A percentile compares a stretch with the other conserved stretches of the same genome.
Conservation (phyloP, 1,140 invertebrate genomes). For the Laupala kohalensis region DNA sequence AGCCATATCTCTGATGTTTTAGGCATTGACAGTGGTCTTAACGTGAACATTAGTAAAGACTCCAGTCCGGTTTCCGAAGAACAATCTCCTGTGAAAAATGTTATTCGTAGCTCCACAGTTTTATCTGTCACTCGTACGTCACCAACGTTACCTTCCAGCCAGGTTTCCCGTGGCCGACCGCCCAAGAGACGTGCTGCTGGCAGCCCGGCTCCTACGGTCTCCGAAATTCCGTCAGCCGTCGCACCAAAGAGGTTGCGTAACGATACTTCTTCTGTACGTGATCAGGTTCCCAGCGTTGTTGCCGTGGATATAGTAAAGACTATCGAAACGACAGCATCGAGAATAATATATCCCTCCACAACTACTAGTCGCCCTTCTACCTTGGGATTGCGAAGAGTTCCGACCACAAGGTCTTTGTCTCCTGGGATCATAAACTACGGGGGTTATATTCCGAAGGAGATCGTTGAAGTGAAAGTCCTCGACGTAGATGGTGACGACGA, state of each 20-base stretch:
- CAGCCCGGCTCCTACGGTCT: no score
- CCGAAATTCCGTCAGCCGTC: no score
- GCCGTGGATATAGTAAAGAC: neutral
- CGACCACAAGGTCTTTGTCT: neutral
- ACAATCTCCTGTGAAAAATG: neutral
- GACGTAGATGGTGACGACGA: neutral
- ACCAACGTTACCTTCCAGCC: no score
- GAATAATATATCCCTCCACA: neutral
- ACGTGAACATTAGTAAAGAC: no score
- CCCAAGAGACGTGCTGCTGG: neutral
- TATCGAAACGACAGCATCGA: neutral
- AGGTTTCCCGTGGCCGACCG: neutral
- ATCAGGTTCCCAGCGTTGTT: neutral
- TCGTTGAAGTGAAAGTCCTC: neutral
- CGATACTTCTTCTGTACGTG: no score
- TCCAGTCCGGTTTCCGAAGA: no score
- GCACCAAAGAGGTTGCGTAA: neutral
- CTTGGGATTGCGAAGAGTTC: neutral
- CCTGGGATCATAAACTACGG: no score
- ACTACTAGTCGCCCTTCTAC: neutral
- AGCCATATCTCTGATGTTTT: neutral
- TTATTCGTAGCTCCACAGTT: no score
- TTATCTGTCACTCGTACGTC: no score
- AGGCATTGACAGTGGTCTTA: neutral
- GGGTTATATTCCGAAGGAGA: neutral